These are phyloP conservation scores for Zaprionus camerounensis DNA, from an alignment of 1,140 invertebrate species.

Conservation along the genomic window DNA sequence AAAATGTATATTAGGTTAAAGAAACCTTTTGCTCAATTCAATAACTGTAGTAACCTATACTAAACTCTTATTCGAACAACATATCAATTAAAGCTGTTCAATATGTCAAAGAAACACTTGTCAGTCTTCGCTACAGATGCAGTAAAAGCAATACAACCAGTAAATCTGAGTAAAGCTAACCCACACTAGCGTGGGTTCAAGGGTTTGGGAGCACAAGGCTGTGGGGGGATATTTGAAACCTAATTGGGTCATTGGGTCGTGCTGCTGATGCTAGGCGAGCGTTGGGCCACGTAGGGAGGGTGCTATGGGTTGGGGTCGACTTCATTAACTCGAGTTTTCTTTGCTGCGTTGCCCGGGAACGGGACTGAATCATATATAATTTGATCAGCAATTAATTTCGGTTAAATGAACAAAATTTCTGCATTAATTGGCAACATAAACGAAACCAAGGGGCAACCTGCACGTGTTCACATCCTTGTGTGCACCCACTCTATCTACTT, in stretches of 20 bases:
- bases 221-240: neutral
- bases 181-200: neutral
- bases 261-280: neutral
- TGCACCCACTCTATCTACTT: neutral
- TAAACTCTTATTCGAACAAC: too few relatives aligned
- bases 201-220: neutral
- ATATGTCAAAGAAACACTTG: neutral
- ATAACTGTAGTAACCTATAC: too few relatives aligned
- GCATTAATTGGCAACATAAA: constrained; percentile 66
- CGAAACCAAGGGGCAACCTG: constrained; percentile 33
- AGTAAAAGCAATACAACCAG: neutral
- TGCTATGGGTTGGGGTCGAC: neutral
- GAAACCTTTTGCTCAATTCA: too few relatives aligned
- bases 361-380: constrained; percentile 51
- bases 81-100: too few relatives aligned
- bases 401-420: constrained; percentile 64
- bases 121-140: neutral
- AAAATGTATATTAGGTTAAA: too few relatives aligned
- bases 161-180: neutral
- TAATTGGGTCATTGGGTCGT: constrained; percentile 47
- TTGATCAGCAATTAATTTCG: constrained; percentile 75
- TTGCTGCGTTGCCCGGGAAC: constrained; percentile 34
- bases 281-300: neutral
- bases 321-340: constrained; percentile 39
- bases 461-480: neutral